These are phyloP conservation scores for Lindbergichthys nudifrons DNA, from an alignment of 2,797 vertebrate genomes.

Conservation along the genomic window DNA sequence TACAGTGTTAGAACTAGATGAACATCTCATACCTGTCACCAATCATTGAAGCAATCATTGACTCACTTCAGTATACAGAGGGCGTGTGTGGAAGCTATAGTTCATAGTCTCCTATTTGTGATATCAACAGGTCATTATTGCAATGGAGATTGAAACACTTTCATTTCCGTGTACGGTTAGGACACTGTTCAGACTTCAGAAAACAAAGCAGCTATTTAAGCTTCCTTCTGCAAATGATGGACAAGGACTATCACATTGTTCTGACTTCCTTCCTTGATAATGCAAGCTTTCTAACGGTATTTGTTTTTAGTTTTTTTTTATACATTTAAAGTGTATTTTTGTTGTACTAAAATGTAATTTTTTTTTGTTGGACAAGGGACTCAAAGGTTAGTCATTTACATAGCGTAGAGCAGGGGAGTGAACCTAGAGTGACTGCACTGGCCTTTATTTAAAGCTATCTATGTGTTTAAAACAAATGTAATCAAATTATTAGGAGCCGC, in stretches of 20 bases:
- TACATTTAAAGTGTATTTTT: not conserved
- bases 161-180: not conserved
- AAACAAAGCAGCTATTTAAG: constrained; percentile 21
- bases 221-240: constrained; percentile 15
- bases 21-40: constrained; percentile 43
- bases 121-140: constrained; percentile 27
- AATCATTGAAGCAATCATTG: not conserved
- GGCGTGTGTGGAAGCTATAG: constrained; percentile 29
- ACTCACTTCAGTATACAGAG: constrained; percentile 27
- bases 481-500: not conserved
- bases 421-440: not conserved
- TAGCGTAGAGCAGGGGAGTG: not conserved
- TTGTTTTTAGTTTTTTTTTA: not conserved
- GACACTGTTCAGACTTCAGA: not conserved
- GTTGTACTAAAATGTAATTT: not conserved
- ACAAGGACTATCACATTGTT: constrained; percentile 6
- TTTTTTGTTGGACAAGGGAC: not conserved
- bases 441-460: not conserved
- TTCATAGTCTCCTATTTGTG: constrained; percentile 54
- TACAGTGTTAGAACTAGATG: constrained; percentile 46
- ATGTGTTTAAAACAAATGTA: not conserved
- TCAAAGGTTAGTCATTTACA: constrained; percentile 1
- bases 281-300: constrained; percentile 24
- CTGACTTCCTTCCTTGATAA: constrained; percentile 4
- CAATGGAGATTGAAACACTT: constrained; percentile 22